Conservation (phyloP, 2,888 invertebrate species). For the Zaprionus bogoriensis region DNA sequence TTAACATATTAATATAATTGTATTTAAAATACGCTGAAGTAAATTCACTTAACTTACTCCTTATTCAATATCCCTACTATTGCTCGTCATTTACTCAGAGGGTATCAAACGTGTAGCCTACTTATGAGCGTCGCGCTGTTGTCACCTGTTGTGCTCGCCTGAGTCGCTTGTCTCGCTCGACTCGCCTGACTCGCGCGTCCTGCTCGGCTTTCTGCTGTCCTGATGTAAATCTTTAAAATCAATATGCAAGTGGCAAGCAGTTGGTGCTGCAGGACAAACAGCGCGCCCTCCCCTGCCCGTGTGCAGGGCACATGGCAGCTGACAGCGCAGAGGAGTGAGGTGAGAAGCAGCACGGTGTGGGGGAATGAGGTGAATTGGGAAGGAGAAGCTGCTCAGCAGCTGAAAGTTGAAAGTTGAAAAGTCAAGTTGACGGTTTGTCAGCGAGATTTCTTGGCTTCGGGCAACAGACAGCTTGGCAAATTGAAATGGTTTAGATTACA, state of each 20-base stretch:
- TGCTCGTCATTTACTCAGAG: too few relatives aligned
- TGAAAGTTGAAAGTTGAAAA: constrained; percentile 14
- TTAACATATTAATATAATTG: neutral
- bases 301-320: constrained; percentile 1
- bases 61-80: rapidly evolving
- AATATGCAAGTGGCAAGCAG: constrained; percentile 63
- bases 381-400: neutral
- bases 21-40: neutral
- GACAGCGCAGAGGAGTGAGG: neutral
- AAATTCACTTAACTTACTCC: neutral
- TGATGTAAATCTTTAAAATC: constrained; percentile 70
- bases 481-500: constrained; percentile 70
- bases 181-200: neutral
- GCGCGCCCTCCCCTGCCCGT: neutral
- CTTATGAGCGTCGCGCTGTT: constrained; percentile 27
- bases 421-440: constrained; percentile 40
- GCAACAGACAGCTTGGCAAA: constrained; percentile 66
- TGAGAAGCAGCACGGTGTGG: neutral
- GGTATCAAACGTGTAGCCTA: constrained; percentile 38
- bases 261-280: constrained; percentile 38
- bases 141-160: constrained; percentile 46
- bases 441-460: constrained; percentile 46
- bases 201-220: constrained; percentile 24
- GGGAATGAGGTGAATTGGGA: neutral
- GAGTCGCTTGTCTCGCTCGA: neutral